Percentiles rank a stretch among this genome's conserved stretches.
phyloP scores from a whole-genome alignment of 2,797 vertebrate species.

The Gouania willdenowi region DNA sequence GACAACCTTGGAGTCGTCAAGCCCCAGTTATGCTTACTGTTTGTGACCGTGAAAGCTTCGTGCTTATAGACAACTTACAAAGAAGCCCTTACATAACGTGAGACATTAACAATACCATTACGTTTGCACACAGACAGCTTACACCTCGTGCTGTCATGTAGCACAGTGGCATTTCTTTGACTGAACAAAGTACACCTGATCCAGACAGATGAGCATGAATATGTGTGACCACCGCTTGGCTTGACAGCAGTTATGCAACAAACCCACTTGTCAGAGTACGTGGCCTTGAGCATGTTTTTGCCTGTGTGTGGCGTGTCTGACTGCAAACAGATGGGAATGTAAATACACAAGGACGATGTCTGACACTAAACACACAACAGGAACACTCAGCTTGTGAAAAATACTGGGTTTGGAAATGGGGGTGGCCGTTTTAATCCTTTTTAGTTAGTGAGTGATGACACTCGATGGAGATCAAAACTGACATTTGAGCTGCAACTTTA shows the following conservation, averaged over 20 bases:
- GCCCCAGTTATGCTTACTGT: background rate
- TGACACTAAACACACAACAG: slow-evolving; percentile 35
- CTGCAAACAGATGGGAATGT: slow-evolving; percentile 58
- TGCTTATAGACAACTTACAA: background rate
- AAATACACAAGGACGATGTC: slow-evolving; percentile 42
- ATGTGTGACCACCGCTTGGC: slow-evolving; percentile 1
- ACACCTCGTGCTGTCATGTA: background rate
- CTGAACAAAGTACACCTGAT: slow-evolving; percentile 15
- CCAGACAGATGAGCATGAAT: slow-evolving; percentile 12
- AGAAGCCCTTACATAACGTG: background rate
- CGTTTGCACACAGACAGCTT: background rate
- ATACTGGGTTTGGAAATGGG: slow-evolving; percentile 18
- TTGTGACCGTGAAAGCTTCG: slow-evolving; percentile 3
- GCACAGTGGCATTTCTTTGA: slow-evolving; percentile 2
- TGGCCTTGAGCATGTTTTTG: slow-evolving; percentile 37
- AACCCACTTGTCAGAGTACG: slow-evolving; percentile 27
- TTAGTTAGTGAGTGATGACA: slow-evolving; percentile 10
- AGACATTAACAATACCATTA: too few relatives aligned
- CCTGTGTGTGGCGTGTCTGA: slow-evolving; percentile 45
- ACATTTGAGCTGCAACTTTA: too few relatives aligned
- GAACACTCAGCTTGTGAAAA: slow-evolving; percentile 33
- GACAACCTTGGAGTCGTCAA: slow-evolving; percentile 8
- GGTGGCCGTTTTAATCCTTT: slow-evolving; percentile 12
- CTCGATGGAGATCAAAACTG: too few relatives aligned
- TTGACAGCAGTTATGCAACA: slow-evolving; percentile 42